A percentile compares a stretch with the other conserved stretches of the same genome.
Evolutionary conservation across 2,888 invertebrate genomes (phyloP).

Genomic region (Aleiodes alternator): DNA sequence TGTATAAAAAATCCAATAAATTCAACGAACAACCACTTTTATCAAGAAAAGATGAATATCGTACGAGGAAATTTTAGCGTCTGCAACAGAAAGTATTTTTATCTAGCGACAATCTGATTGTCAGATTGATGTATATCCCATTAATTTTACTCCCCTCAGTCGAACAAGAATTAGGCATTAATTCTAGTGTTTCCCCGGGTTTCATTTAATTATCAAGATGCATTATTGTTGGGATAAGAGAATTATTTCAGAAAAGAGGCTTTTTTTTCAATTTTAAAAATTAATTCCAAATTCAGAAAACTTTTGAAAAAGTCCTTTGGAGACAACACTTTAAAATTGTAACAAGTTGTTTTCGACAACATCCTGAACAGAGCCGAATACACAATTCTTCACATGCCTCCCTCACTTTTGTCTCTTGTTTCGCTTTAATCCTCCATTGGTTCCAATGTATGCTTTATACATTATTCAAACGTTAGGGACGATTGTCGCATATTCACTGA

Average conservation of each 20-base stretch:
- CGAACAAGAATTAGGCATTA: no score
- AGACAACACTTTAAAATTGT: no score
- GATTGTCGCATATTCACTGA: slow-evolving; percentile 60
- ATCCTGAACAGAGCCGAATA: slow-evolving; percentile 4
- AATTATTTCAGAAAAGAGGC: no score
- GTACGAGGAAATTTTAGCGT: not conserved
- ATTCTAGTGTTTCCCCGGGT: no score
- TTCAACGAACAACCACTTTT: not conserved
- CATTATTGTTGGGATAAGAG: no score
- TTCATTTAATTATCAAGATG: no score
- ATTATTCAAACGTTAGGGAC: slow-evolving; percentile 59
- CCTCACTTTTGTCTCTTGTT: slow-evolving; percentile 47
- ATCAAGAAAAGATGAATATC: not conserved
- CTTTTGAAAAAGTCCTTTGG: no score
- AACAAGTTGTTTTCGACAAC: slow-evolving; percentile 1
- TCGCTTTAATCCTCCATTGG: slow-evolving; percentile 62
- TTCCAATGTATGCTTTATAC: slow-evolving; percentile 58
- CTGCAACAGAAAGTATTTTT: slow-evolving; percentile 8
- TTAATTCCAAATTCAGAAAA: no score
- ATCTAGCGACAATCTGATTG: no score
- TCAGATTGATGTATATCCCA: no score
- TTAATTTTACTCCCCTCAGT: no score
- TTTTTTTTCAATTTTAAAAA: no score
- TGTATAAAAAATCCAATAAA: slow-evolving; percentile 12
- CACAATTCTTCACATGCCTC: slow-evolving; percentile 1